Percentiles rank a stretch among this genome's conserved stretches.
phyloP scores from a whole-genome alignment of 2,113 vertebrate species.

The Emydura subglobosa region DNA sequence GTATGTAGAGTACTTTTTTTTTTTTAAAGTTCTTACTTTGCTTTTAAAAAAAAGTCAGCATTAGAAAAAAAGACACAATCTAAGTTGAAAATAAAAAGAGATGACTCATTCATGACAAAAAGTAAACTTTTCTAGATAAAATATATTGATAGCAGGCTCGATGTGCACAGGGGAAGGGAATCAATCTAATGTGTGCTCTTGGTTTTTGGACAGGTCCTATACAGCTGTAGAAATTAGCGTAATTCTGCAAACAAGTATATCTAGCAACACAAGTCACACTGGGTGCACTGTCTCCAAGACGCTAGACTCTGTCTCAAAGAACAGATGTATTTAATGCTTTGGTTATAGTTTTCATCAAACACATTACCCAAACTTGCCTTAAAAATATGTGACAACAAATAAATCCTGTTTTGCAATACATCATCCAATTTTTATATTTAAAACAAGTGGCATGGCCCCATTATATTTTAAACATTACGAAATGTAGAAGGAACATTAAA shows the following conservation, averaged over 20 bases:
- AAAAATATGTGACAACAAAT: neutral
- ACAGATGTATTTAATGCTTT: neutral
- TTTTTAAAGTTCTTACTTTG: no score
- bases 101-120: neutral
- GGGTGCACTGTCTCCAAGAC: neutral
- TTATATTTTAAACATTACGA: neutral
- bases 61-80: neutral
- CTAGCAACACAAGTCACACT: neutral
- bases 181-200: neutral
- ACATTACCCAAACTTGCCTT: neutral
- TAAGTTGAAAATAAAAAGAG: neutral
- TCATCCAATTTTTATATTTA: neutral
- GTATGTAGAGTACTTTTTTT: neutral
- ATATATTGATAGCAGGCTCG: neutral
- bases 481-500: neutral
- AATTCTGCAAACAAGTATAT: neutral
- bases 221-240: neutral
- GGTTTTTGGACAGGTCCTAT: neutral
- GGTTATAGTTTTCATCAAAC: neutral
- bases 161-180: neutral
- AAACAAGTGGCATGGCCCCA: neutral
- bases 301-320: neutral
- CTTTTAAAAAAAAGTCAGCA: neutral
- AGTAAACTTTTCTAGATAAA: neutral
- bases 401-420: neutral